Evolutionary conservation across 2,888 invertebrate species (phyloP), one percentile per base, ranked within the genome.

Genomic region (Atherix ibis): DNA sequence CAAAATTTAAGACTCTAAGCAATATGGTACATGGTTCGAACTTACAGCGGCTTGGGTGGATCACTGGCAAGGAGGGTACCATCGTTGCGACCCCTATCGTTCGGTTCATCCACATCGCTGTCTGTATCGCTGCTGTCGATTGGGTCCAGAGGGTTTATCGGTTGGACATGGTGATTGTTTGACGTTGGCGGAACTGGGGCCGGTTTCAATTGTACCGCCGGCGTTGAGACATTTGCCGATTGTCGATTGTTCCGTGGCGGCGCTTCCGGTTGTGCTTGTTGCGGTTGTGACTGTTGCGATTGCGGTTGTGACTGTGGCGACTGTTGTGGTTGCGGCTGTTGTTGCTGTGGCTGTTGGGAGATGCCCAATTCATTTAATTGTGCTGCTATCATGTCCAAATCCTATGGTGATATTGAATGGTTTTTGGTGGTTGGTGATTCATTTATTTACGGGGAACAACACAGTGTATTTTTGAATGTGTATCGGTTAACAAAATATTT

Each of bases 21-120:
- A n/a, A n/a, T n/a, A n/a, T n/a, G n/a, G n/a, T n/a, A n/a, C n/a
- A n/a, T n/a, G n/a, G n/a, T 18, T 32, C 24, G 30, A 48, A 76
- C 84, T 81, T 66, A 87, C 91, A 95, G 78, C 49, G 94, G 94
- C 62, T 92, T 85, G 15, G 94, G 91, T 36, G 94, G 92, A 66
- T 95, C 94, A 51, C 92, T 92, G 41, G 94, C 94, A 35, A 92
- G 70, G 36, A 95, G 68, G 3, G 95, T 94, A 42, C 94, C 95
- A 62, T 95, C 94, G 51, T 89, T 88, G 45, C 87, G 70, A 39
- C 74, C 76, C 45, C 78, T 68, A 37, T 83, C 81, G 44, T 76
- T 77, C 47, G 78, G 78, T 51, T 80, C 83, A 49, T 82, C 83
- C 24, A 80, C 80, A 52, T 84, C 84, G 12, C 79, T 78, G 54